Percentiles rank a stretch among this genome's conserved stretches.
Evolutionary conservation across 2,113 vertebrate genomes (phyloP).

Genomic region (Triplophysa rosa): DNA sequence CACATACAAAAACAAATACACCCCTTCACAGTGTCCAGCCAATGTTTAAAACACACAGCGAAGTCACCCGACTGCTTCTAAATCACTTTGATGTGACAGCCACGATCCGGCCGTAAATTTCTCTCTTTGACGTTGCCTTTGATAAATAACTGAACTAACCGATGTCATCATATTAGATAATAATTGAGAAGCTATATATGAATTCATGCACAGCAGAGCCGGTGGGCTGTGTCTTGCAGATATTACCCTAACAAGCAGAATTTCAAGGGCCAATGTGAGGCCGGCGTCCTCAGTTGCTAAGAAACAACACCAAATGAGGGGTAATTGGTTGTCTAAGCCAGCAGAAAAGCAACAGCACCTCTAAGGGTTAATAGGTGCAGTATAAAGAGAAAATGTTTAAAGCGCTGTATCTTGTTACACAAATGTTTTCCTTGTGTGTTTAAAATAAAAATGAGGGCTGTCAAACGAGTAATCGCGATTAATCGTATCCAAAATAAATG

Average conservation of each 20-base stretch:
- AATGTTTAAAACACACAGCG: not conserved
- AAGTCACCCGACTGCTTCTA: not conserved
- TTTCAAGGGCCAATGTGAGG: not conserved
- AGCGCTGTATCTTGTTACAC: not conserved
- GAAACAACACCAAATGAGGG: slow-evolving; percentile 17
- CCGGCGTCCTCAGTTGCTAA: slow-evolving; percentile 26
- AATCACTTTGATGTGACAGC: slow-evolving; percentile 25
- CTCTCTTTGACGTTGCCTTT: slow-evolving; percentile 4
- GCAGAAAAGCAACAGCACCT: slow-evolving; percentile 1
- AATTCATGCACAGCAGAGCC: slow-evolving; percentile 17
- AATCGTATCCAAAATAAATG: no score
- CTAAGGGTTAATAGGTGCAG: slow-evolving; percentile 20
- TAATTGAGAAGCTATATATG: not conserved
- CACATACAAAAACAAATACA: slow-evolving; percentile 37
- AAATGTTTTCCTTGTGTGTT: not conserved
- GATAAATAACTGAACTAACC: slow-evolving; percentile 31
- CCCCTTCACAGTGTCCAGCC: not conserved
- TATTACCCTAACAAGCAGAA: slow-evolving; percentile 20
- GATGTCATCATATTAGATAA: slow-evolving; percentile 1
- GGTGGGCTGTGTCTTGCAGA: not conserved
- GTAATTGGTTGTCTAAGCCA: slow-evolving; percentile 21
- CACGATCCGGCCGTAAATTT: not conserved
- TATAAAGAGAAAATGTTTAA: not conserved
- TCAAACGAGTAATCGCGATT: no score
- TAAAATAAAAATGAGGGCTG: no score